Percentiles rank a stretch among this genome's conserved stretches.
These are phyloP conservation scores for Megastigmus dorsalis DNA, from an alignment of 2,888 invertebrate genomes.

Conservation along the genomic window DNA sequence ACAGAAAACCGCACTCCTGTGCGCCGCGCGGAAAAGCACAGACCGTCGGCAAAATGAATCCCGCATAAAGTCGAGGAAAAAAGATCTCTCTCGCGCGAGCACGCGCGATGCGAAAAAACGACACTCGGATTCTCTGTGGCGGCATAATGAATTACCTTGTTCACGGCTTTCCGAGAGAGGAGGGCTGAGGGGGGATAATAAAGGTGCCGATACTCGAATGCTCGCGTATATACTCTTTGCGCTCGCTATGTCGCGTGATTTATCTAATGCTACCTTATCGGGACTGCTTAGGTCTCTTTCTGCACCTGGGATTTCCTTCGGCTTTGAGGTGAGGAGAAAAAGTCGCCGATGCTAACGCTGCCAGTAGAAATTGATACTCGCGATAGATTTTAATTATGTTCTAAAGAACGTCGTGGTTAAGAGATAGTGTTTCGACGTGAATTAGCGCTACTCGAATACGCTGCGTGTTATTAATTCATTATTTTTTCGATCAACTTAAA, in stretches of 20 bases:
- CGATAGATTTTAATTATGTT: too few species aligned
- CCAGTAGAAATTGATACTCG: too few species aligned
- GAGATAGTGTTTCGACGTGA: too few species aligned
- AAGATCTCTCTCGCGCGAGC: too few species aligned
- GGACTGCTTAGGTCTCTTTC: conserved; percentile 56
- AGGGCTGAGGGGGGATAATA: conserved; percentile 33
- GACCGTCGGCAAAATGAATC: neutral
- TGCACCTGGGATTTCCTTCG: conserved; percentile 9
- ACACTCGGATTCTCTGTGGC: neutral
- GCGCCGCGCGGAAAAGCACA: conserved; percentile 6
- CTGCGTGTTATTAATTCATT: too few species aligned
- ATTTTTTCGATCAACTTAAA: too few species aligned
- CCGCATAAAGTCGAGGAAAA: conserved; percentile 7
- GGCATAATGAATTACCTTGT: conserved; percentile 42
- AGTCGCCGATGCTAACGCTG: neutral
- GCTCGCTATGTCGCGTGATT: conserved; percentile 63
- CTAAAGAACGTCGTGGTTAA: too few species aligned
- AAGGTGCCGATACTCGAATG: conserved; percentile 49
- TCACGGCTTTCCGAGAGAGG: too few species aligned
- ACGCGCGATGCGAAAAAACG: conserved; percentile 22
- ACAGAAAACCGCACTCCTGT: conserved; percentile 46
- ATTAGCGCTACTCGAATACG: too few species aligned
- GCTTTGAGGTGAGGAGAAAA: neutral
- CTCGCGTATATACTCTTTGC: neutral
- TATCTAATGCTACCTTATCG: conserved; percentile 70